Conservation (phyloP, 2,113 vertebrate species). For the Rhynchomys soricoides region DNA sequence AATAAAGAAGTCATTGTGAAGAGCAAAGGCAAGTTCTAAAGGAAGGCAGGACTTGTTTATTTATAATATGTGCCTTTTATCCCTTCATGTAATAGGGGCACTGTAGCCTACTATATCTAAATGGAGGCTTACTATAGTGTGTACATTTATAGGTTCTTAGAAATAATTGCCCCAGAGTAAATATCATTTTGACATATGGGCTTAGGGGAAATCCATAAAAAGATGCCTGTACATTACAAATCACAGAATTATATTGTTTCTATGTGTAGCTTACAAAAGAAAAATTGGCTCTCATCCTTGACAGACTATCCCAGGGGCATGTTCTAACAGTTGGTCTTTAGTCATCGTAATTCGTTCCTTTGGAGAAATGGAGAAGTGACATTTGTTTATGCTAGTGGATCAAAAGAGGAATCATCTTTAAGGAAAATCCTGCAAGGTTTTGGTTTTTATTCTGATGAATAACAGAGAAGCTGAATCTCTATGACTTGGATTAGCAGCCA, state of each 20-base stretch:
- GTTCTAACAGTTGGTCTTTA: conserved; percentile 27
- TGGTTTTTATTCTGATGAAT: not conserved
- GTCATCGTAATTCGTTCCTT: not conserved
- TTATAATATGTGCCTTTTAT: conserved; percentile 72
- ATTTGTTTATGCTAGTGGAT: conserved; percentile 53
- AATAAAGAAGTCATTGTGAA: conserved; percentile 84
- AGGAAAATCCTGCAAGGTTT: conserved; percentile 15
- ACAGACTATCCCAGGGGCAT: not conserved
- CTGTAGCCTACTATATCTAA: conserved; percentile 61
- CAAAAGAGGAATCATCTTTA: conserved; percentile 24
- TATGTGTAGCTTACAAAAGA: conserved; percentile 29
- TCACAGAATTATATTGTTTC: not conserved
- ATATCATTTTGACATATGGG: conserved; percentile 33
- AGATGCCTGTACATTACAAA: conserved; percentile 17
- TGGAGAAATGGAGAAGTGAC: conserved; percentile 56
- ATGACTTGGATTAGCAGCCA: not conserved
- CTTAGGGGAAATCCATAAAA: not conserved
- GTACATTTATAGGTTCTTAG: conserved; percentile 17
- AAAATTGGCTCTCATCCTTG: conserved; percentile 33
- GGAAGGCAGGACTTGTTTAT: conserved; percentile 74
- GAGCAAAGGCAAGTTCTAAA: conserved; percentile 44
- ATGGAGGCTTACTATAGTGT: not conserved
- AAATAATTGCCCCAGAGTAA: conserved; percentile 16
- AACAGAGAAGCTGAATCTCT: not conserved
- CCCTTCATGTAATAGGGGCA: not conserved